Percentiles rank a stretch among this genome's conserved stretches.
These are phyloP conservation scores for Sebastes elongatus DNA, from an alignment of 2,797 vertebrate species.

Conservation along the genomic window DNA sequence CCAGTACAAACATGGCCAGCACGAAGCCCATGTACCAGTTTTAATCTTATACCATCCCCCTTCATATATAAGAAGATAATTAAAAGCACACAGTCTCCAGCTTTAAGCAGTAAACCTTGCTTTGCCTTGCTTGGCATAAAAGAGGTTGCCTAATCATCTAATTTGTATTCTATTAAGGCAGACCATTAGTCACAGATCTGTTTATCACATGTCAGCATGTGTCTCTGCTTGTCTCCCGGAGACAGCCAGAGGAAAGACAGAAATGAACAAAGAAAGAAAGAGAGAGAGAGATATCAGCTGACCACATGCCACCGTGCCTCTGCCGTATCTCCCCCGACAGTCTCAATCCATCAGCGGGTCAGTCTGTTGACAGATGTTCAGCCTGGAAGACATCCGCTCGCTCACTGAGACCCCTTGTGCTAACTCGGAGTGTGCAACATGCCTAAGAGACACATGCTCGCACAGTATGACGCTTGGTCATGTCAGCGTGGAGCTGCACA, in stretches of 20 bases:
- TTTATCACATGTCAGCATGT: slow-evolving; percentile 65
- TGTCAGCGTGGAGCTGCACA: slow-evolving; percentile 36
- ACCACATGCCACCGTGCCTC: slow-evolving; percentile 46
- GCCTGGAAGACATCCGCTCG: slow-evolving; percentile 54
- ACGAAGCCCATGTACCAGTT: background rate
- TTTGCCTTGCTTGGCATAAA: slow-evolving; percentile 36
- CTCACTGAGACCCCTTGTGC: slow-evolving; percentile 52
- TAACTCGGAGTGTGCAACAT: slow-evolving; percentile 11
- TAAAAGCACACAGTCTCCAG: slow-evolving; percentile 21
- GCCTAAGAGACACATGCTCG: slow-evolving; percentile 62
- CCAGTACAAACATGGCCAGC: background rate
- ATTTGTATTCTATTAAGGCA: slow-evolving; percentile 65
- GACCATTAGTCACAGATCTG: slow-evolving; percentile 65
- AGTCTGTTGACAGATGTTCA: slow-evolving; percentile 60
- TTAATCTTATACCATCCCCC: background rate
- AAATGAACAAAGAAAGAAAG: slow-evolving; percentile 34
- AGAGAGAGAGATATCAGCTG: slow-evolving; percentile 38
- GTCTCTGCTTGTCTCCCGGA: slow-evolving; percentile 45
- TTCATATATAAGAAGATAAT: background rate
- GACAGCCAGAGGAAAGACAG: slow-evolving; percentile 38
- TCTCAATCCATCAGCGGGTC: slow-evolving; percentile 51
- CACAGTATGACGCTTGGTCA: slow-evolving; percentile 45
- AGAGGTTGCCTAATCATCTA: slow-evolving; percentile 52
- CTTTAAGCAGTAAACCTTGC: slow-evolving; percentile 9
- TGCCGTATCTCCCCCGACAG: slow-evolving; percentile 40